Base-by-base conservation (phyloP, 2,113 vertebrate genomes). In the Donacobius atricapilla region DNA sequence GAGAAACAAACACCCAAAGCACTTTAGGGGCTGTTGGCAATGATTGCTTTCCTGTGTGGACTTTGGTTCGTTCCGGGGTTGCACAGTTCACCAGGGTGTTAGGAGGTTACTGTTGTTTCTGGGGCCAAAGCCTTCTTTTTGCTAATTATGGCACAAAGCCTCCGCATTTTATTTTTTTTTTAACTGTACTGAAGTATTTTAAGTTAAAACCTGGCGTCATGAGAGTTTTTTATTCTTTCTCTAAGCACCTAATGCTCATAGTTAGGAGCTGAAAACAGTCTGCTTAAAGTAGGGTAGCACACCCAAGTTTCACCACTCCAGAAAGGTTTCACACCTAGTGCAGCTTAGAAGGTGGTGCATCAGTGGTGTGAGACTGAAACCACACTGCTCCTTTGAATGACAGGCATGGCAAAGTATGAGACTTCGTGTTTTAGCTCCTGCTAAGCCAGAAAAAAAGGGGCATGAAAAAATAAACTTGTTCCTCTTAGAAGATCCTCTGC, bases 1-100 rank as follows among this genome's bases (percentile, higher is more conserved):
- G 78, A 94, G 66, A 45, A 88, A 30, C 50, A 85, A 95, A 78
- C n/a, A 65, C 16, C 15, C 31, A 54, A 47, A 88, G 58, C 18
- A 3, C 54, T 94, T 33, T 48, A 31, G 48, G 64, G 37, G 27
- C 51, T 14, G 1, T 8, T 64, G 73, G 48, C 5, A 3, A 30
- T 45, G 60, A 75, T 90, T 73, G 51, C 60, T 51, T 78, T 90
- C 51, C 61, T 3, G 0, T 25, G 40, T 4, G 11, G 64, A 51
- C 42, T 77, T 83, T 1, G 22, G 11, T 19, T 44, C 0, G 0
- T 68, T 80, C 45, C 68, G 42, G 60, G 64, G 16, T 71, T 66
- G 44, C 61, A 25, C 7, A 9, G 83, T 44, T 81, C n/a, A 13
- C n/a, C 12, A 35, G n/a, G 47, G 30, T 81, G 13, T 35, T 58